phyloP scores from a whole-genome alignment of 2,113 vertebrate genomes.

The Hippocampus zosterae region DNA sequence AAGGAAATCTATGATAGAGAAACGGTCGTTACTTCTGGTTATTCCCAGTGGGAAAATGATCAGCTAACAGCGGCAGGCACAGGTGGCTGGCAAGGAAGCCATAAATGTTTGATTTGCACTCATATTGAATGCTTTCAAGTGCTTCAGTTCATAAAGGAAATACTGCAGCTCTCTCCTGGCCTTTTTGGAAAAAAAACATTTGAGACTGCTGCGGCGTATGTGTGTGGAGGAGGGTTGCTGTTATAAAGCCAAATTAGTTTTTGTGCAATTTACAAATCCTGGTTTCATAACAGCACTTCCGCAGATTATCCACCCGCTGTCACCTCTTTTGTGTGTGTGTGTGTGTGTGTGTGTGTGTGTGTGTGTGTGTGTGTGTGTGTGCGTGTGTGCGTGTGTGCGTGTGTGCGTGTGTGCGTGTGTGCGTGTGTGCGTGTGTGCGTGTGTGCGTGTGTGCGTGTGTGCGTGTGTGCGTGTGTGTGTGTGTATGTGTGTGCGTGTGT shows the following conservation, averaged over 20 bases:
- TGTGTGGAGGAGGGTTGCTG: neutral
- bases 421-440: too few relatives aligned
- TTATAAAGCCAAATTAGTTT: constrained; percentile 4
- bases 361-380: too few relatives aligned
- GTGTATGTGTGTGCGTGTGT: too few relatives aligned
- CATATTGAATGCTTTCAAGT: neutral
- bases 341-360: too few relatives aligned
- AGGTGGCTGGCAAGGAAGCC: neutral
- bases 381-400: too few relatives aligned
- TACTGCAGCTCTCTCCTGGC: neutral
- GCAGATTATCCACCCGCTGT: neutral
- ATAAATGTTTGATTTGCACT: neutral
- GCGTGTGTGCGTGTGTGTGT: neutral
- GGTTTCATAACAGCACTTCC: neutral
- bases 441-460: too few relatives aligned
- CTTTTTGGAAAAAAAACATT: neutral
- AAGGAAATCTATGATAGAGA: neutral
- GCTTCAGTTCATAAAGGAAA: neutral
- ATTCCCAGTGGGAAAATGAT: neutral
- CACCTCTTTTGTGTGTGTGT: constrained; percentile 6
- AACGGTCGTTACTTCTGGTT: neutral
- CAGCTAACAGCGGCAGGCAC: neutral
- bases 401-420: too few relatives aligned
- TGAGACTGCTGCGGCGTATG: neutral
- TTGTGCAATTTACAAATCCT: constrained; percentile 12